Evolutionary conservation across 2,113 vertebrate species (phyloP).

Genomic region (Gila orcuttii): DNA sequence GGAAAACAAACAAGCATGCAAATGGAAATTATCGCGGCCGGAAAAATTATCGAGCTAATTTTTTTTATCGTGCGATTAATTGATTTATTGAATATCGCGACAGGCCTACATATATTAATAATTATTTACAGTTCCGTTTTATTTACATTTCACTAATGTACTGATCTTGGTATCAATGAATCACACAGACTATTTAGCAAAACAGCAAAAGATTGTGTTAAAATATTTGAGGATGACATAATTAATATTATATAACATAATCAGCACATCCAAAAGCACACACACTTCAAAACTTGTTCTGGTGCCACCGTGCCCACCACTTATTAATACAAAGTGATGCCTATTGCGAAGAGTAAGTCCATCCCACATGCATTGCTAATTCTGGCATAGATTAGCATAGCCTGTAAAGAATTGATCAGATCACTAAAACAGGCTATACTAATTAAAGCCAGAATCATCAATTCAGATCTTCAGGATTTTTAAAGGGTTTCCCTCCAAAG

Average conservation of each 20-base stretch:
- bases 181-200: neutral
- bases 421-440: conserved; percentile 71
- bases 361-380: conserved; percentile 67
- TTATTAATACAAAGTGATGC: neutral
- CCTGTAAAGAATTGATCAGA: conserved; percentile 68
- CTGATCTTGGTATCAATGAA: neutral
- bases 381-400: conserved; percentile 71
- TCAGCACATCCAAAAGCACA: neutral
- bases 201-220: neutral
- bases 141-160: no score
- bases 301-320: neutral
- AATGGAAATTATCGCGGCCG: no score
- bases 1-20: no score
- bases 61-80: no score
- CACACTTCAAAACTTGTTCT: neutral
- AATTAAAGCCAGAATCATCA: conserved; percentile 71
- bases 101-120: no score
- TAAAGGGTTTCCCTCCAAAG: conserved; percentile 33
- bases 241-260: neutral
- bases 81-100: no score
- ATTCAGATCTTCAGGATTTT: conserved; percentile 58
- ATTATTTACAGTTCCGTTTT: no score
- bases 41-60: no score
- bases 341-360: conserved; percentile 39
- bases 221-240: neutral